Base-by-base conservation (phyloP, 2,797 vertebrate species). In the Myotis daubentonii region DNA sequence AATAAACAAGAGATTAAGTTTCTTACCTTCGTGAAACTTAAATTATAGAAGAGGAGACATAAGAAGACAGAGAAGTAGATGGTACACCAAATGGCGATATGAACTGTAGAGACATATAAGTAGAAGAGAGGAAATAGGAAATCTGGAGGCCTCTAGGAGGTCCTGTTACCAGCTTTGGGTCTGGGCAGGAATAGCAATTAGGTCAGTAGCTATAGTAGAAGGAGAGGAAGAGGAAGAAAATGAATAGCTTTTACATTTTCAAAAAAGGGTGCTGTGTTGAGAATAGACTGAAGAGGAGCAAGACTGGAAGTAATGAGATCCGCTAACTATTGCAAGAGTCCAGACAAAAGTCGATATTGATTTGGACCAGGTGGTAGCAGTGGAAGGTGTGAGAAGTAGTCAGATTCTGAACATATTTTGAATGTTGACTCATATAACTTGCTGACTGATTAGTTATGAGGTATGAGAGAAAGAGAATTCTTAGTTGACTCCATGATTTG, bases 1-100 rank as follows among this genome's bases (percentile, higher is more conserved):
- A 91, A 47, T 89, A 74, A 88, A 70, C 6, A 55, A 87, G 41
- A 95, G 57, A 80, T 65, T 87, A 79, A 72, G 13, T 66, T 87
- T 71, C 22, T 30, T 86, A 33, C 12, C 41, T 89, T 83, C 12
- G 10, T 72, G 38, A 30, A 75, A 80, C 7, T 86, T 85, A 91
- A 82, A n/a, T 89, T 90, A 78, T 36, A 70, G 8, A 9, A 65
- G 19, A 86, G 3, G 30, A 66, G 15, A 55, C 5, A 51, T 65
- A 51, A 86, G 22, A 74, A 68, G 22, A 81, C 23, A 71, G 12
- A 74, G 36, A 91, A 91, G 22, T 53, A 65, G 71, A 78, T 57
- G 71, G 15, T 70, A 51, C 23, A 11, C 16, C 6, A 74, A 15
- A 49, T 47, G 6, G 16, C 75, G 25, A 36, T 66, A 82, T 75